Percentiles rank a stretch among this genome's conserved stretches.
phyloP scores from a whole-genome alignment of 2,113 vertebrate genomes.

The Empidonax alnorum region DNA sequence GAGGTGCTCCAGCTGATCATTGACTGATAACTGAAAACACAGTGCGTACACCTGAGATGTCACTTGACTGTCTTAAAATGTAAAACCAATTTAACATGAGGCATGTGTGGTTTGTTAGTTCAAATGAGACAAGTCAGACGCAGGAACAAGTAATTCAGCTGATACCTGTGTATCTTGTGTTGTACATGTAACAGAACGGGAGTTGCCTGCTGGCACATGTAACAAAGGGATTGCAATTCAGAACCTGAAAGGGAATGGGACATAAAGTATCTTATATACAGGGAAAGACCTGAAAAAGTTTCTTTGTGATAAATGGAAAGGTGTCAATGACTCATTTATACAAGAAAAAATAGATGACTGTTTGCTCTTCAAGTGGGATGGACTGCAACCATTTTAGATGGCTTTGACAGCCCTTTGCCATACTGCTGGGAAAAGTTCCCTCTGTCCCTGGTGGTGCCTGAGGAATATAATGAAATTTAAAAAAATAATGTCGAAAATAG shows the following conservation, averaged over 20 bases:
- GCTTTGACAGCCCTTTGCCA: neutral
- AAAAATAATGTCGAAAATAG: neutral
- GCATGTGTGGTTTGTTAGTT: neutral
- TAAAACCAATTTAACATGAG: neutral
- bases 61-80: neutral
- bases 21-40: neutral
- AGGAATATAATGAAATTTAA: neutral
- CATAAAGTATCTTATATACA: rapidly evolving
- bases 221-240: neutral
- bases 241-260: neutral
- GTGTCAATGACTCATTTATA: neutral
- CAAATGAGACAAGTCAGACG: neutral
- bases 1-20: neutral
- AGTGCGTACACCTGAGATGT: neutral
- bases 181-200: neutral
- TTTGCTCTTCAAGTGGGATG: neutral
- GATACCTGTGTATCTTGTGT: neutral
- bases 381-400: neutral
- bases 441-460: neutral
- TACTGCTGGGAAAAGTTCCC: neutral
- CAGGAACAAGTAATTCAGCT: neutral
- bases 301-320: neutral
- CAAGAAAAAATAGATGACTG: neutral
- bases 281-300: neutral
- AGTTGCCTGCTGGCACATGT: neutral